These are phyloP conservation scores for Frieseomelitta varia DNA, from an alignment of 1,140 invertebrate species.

Conservation along the genomic window DNA sequence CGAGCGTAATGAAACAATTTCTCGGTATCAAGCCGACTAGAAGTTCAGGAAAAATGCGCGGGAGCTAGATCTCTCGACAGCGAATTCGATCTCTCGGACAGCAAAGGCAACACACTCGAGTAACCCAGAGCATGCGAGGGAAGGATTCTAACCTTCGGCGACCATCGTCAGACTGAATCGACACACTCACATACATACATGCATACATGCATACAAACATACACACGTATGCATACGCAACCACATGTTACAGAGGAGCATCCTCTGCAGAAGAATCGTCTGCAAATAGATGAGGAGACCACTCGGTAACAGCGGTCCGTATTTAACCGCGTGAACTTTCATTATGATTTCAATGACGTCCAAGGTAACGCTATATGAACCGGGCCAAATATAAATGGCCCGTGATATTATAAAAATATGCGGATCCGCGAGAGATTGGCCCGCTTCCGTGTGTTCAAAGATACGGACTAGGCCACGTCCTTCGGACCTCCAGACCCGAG, in stretches of 20 bases:
- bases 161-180: neutral
- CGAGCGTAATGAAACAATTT: neutral
- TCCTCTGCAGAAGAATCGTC: neutral
- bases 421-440: neutral
- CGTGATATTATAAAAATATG: slow-evolving; percentile 35
- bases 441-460: neutral
- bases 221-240: neutral
- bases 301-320: neutral
- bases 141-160: neutral
- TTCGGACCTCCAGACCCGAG: slow-evolving; percentile 6
- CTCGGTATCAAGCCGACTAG: neutral
- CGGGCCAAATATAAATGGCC: slow-evolving; percentile 45
- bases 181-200: neutral
- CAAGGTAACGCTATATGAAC: neutral
- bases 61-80: neutral
- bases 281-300: neutral
- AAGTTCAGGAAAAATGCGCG: neutral
- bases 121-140: neutral
- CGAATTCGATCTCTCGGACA: neutral
- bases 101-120: neutral
- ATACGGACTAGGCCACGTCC: slow-evolving; percentile 43
- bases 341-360: slow-evolving; percentile 37
- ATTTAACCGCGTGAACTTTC: slow-evolving; percentile 35
- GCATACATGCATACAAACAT: too few species aligned
- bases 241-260: neutral